Conservation (phyloP, 2,113 vertebrate species). For the Poecilia latipinna region DNA sequence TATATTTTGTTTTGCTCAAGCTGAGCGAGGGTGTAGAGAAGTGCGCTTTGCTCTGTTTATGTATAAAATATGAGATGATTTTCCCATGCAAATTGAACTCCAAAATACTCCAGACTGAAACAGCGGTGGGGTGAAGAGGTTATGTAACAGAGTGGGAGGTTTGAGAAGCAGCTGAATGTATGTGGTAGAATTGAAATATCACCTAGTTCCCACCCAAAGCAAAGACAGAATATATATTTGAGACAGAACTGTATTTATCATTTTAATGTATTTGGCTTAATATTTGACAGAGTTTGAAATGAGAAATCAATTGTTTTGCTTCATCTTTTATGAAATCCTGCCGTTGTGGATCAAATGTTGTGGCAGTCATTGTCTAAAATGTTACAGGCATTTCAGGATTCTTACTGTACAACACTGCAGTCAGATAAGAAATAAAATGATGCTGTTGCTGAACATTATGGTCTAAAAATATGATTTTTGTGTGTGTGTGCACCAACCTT, state of each 20-base stretch:
- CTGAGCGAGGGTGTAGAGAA: constrained; percentile 6
- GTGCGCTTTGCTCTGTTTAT: constrained; percentile 20
- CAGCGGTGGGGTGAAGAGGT: constrained; percentile 16
- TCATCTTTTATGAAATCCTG: too few relatives aligned
- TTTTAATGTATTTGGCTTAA: not conserved
- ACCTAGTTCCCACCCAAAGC: constrained; percentile 12
- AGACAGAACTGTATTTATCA: not conserved
- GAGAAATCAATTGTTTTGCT: not conserved
- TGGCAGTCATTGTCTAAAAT: too few relatives aligned
- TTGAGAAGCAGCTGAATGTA: constrained; percentile 15
- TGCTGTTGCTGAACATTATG: not conserved
- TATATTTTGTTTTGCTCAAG: not conserved
- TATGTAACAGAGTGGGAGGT: constrained; percentile 15
- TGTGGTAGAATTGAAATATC: not conserved
- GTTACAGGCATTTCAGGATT: not conserved
- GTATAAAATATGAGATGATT: constrained; percentile 61
- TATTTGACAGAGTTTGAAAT: not conserved
- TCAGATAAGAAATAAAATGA: not conserved
- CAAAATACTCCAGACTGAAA: constrained; percentile 39
- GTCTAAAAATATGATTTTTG: not conserved
- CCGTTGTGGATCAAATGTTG: too few relatives aligned
- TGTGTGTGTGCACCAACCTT: not conserved
- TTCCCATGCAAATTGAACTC: constrained; percentile 42
- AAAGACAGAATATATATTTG: not conserved
- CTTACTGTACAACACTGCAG: not conserved